phyloP scores from a whole-genome alignment of 2,797 vertebrate species.

The Pangasius krempfi region DNA sequence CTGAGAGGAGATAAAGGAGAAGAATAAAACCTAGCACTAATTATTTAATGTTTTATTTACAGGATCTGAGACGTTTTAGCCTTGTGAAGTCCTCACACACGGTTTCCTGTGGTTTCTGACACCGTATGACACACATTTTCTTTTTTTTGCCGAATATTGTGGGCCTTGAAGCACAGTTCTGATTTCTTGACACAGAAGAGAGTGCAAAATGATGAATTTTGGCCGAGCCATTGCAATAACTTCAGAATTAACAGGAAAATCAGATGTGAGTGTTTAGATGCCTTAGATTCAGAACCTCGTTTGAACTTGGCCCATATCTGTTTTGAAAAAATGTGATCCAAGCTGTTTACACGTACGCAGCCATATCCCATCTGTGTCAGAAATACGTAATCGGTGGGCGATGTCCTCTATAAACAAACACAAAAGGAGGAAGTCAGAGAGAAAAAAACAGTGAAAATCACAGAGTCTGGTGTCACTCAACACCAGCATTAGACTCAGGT shows the following conservation, averaged over 20 bases:
- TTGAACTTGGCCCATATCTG: not conserved
- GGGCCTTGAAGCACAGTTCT: not conserved
- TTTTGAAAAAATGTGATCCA: not conserved
- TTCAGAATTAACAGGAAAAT: not conserved
- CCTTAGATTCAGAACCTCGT: too few relatives aligned
- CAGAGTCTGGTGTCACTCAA: not conserved
- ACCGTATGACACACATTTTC: not conserved
- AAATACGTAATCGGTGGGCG: not conserved
- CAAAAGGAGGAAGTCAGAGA: not conserved
- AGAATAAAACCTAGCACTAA: not conserved
- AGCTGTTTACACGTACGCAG: not conserved
- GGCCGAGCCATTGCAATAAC: not conserved
- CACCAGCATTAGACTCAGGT: not conserved
- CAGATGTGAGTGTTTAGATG: not conserved
- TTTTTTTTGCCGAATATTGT: not conserved
- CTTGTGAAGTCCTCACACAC: not conserved
- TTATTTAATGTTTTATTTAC: not conserved
- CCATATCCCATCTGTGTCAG: not conserved
- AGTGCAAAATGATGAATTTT: not conserved
- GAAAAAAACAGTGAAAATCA: not conserved
- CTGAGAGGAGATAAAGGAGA: slow-evolving; percentile 6
- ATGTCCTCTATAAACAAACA: not conserved
- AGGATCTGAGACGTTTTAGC: not conserved
- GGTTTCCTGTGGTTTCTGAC: not conserved
- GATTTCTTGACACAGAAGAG: not conserved